Conservation (phyloP, 2,113 vertebrate genomes). For the Colistium nudipinnis region DNA sequence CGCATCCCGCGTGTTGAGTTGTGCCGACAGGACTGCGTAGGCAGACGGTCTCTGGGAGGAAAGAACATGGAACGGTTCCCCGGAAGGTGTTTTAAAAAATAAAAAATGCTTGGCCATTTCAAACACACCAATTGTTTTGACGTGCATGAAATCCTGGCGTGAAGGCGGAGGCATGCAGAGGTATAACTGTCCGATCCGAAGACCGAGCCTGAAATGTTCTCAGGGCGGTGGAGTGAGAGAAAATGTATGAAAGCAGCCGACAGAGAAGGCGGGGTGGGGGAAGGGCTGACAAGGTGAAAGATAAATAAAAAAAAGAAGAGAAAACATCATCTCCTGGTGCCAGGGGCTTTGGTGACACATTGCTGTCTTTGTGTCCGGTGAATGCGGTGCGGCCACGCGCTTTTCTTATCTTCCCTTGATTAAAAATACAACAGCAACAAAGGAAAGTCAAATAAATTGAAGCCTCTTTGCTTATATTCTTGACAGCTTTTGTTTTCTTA, state of each 20-base stretch:
- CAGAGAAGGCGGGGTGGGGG: background rate
- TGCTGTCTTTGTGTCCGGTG: conserved; percentile 3
- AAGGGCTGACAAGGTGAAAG: conserved; percentile 30
- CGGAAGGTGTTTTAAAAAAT: background rate
- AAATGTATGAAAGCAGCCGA: conserved; percentile 13
- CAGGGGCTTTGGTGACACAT: conserved; percentile 30
- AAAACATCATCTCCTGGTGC: conserved; percentile 12
- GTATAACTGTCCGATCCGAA: conserved; percentile 18
- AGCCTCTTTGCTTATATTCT: conserved; percentile 1
- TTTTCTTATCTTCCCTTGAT: conserved; percentile 22
- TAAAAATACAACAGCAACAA: background rate
- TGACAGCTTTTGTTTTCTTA: background rate
- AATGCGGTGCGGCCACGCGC: conserved; percentile 16
- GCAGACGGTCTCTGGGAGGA: background rate
- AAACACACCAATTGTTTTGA: conserved; percentile 16
- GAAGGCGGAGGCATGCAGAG: background rate
- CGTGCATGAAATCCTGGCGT: background rate
- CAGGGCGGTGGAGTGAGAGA: background rate
- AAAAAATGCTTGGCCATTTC: background rate
- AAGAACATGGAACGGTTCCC: background rate
- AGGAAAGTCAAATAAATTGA: conserved; percentile 10
- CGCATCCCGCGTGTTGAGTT: conserved; percentile 24
- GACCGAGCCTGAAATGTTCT: conserved; percentile 14
- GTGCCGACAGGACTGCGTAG: background rate
- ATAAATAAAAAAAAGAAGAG: background rate